Evolutionary conservation across 2,113 vertebrate species (phyloP).

Genomic region (Gallinago undulata): DNA sequence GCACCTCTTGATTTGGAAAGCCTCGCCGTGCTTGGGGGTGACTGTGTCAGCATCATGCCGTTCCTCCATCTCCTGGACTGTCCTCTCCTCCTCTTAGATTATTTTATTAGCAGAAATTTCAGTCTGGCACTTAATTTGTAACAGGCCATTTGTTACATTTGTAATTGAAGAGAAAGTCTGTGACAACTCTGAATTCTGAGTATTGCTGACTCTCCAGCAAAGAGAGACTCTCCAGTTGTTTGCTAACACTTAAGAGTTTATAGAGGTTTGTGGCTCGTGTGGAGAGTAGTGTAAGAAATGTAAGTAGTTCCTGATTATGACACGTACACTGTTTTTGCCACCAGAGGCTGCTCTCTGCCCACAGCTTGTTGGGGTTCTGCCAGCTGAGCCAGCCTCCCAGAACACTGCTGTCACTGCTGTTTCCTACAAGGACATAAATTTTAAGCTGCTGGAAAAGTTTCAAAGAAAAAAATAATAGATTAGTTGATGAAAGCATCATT

Average conservation of each 20-base stretch:
- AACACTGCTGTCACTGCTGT: not conserved
- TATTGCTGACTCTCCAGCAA: not conserved
- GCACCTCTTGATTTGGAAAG: not conserved
- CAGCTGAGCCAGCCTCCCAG: not conserved
- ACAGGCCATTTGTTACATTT: not conserved
- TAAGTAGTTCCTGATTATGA: not conserved
- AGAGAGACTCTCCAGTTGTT: not conserved
- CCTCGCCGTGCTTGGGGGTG: not conserved
- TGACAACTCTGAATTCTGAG: not conserved
- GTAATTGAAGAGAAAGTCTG: not conserved
- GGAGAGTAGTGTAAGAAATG: not conserved
- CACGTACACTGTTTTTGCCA: not conserved
- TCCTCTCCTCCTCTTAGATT: not conserved
- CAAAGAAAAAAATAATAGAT: not conserved
- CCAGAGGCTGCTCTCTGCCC: slow-evolving; percentile 46
- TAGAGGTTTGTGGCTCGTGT: not conserved
- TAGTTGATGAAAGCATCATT: not conserved
- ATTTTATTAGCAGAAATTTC: not conserved
- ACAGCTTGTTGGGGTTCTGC: not conserved
- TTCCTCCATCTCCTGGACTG: not conserved
- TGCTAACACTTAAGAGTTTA: not conserved
- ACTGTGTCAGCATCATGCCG: not conserved
- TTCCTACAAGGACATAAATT: not conserved
- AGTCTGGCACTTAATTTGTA: not conserved
- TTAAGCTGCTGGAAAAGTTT: not conserved